These are phyloP conservation scores for Spheniscus mendiculus DNA, from an alignment of 2,113 vertebrate genomes.

Conservation along the genomic window DNA sequence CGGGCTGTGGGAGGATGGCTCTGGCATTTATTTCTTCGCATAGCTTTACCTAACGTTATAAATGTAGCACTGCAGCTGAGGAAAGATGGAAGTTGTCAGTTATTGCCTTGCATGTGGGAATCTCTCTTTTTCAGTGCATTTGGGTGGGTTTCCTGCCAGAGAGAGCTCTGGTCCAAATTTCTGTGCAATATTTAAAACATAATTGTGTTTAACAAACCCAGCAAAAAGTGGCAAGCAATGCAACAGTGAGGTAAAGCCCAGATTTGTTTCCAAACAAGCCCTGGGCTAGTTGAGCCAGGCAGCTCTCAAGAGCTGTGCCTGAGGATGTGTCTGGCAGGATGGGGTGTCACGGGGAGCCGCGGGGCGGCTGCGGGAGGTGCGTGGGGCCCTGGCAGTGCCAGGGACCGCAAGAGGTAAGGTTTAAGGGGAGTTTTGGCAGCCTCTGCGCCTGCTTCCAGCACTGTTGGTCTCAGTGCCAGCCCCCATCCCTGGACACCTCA, in stretches of 20 bases:
- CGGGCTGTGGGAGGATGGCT: neutral
- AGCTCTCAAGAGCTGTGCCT: neutral
- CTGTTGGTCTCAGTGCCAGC: neutral
- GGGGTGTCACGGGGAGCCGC: rapidly evolving
- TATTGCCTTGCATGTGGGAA: neutral
- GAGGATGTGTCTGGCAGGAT: rapidly evolving
- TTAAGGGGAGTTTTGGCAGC: neutral
- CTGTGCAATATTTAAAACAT: neutral
- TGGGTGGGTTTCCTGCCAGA: neutral
- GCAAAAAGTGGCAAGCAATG: neutral
- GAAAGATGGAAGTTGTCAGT: neutral
- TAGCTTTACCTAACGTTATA: neutral
- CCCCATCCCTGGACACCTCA: rapidly evolving
- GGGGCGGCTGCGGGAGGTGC: rapidly evolving
- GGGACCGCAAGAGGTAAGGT: neutral
- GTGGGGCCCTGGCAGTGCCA: rapidly evolving
- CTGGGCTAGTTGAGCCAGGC: neutral
- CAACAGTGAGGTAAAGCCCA: neutral
- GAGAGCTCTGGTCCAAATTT: neutral
- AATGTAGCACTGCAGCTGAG: neutral
- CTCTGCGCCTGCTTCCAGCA: neutral
- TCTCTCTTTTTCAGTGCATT: neutral
- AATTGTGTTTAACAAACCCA: neutral
- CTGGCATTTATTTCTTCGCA: neutral
- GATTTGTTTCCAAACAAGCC: neutral